phyloP scores from a whole-genome alignment of 2,113 vertebrate genomes.

The Halcyon malimbica region DNA sequence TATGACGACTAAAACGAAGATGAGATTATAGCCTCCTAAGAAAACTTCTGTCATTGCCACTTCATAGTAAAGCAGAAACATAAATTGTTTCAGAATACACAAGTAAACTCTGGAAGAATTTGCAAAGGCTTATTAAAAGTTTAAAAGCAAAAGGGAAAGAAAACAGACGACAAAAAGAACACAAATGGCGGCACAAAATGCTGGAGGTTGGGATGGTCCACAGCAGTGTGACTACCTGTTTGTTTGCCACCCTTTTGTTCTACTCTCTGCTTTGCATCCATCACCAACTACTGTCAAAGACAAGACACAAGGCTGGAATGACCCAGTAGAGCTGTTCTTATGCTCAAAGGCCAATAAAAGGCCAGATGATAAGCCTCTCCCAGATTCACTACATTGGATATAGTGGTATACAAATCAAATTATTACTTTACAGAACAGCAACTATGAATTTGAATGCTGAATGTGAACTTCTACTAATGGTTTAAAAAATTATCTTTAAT shows the following conservation, averaged over 20 bases:
- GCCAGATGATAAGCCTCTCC: not conserved
- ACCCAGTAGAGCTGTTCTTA: not conserved
- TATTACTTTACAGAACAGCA: not conserved
- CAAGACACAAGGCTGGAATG: not conserved
- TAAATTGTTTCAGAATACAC: not conserved
- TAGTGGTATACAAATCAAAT: not conserved
- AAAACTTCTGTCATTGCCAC: not conserved
- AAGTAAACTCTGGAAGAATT: not conserved
- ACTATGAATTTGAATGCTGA: not conserved
- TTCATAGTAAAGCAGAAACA: not conserved
- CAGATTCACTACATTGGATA: not conserved
- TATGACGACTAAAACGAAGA: not conserved
- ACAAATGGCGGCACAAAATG: not conserved
- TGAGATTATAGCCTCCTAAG: not conserved
- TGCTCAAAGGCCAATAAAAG: not conserved
- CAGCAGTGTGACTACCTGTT: not conserved
- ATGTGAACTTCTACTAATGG: not conserved
- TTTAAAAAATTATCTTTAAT: not conserved
- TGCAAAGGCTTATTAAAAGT: not conserved
- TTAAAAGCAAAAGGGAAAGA: not conserved
- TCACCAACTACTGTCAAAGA: not conserved
- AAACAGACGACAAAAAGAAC: not conserved
- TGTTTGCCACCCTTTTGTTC: not conserved
- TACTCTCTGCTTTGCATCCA: not conserved
- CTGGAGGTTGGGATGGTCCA: not conserved